Evolutionary conservation across 2,113 vertebrate species (phyloP).

Genomic region (Hippocampus abdominalis): DNA sequence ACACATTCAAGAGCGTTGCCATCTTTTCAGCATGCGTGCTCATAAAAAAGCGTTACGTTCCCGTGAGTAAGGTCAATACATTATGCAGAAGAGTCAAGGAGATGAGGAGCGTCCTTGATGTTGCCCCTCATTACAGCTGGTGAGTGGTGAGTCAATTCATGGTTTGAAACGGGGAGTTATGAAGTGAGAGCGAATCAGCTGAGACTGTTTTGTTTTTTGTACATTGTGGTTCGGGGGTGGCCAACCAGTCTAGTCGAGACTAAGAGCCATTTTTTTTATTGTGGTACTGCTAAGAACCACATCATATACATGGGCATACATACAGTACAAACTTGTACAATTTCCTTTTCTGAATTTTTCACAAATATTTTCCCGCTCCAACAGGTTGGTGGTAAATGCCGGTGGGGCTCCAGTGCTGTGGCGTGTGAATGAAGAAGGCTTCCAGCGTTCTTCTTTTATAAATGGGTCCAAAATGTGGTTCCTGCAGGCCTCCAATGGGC

Average conservation of each 20-base stretch:
- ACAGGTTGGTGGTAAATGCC: constrained; percentile 84
- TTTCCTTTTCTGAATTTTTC: background rate
- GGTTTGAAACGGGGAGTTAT: constrained; percentile 15
- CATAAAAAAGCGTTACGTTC: constrained; percentile 17
- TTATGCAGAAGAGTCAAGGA: constrained; percentile 49
- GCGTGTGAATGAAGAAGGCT: constrained; percentile 84
- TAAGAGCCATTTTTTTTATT: no score
- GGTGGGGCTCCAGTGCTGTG: constrained; percentile 85
- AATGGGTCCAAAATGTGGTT: constrained; percentile 84
- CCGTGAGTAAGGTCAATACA: constrained; percentile 36
- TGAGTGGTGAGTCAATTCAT: constrained; percentile 32
- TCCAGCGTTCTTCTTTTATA: constrained; percentile 84
- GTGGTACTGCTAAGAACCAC: no score
- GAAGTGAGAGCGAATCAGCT: constrained; percentile 44
- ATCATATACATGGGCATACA: no score
- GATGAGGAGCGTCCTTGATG: constrained; percentile 44
- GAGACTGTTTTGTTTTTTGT: constrained; percentile 48
- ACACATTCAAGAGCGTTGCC: constrained; percentile 14
- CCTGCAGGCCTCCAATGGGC: constrained; percentile 81
- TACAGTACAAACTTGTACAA: background rate
- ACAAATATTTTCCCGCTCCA: background rate
- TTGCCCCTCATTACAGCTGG: constrained; percentile 38
- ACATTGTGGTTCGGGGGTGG: background rate
- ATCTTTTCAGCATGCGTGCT: constrained; percentile 10
- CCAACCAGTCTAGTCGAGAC: no score